These are phyloP conservation scores for Periophthalmus modestus DNA, from an alignment of 2,113 vertebrate species.

Conservation along the genomic window DNA sequence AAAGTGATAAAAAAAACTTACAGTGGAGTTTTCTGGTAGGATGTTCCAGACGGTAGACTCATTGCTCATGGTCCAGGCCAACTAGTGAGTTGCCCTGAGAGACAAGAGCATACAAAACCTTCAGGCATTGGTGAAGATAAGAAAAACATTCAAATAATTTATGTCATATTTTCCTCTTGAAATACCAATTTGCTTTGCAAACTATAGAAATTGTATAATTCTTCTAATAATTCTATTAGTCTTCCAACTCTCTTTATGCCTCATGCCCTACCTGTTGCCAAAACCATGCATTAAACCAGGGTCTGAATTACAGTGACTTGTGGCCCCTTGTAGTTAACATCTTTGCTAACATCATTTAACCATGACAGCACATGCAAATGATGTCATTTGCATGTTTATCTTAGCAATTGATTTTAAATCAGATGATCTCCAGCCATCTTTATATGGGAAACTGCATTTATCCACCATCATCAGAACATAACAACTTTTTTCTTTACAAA, in stretches of 20 bases:
- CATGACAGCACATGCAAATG: background rate
- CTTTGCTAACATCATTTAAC: background rate
- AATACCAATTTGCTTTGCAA: no score
- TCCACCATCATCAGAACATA: no score
- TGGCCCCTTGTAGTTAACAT: no score
- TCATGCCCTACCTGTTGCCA: background rate
- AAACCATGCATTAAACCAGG: background rate
- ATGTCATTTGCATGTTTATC: background rate
- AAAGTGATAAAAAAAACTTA: conserved; percentile 79
- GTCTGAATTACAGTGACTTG: background rate
- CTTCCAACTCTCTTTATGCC: no score
- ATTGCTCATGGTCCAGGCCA: conserved; percentile 90
- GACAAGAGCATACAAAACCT: conserved; percentile 44
- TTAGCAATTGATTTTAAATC: background rate
- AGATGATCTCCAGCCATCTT: background rate
- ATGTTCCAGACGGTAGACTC: conserved; percentile 89
- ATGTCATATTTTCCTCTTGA: background rate
- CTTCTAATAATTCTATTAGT: no score
- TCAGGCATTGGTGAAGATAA: conserved; percentile 45
- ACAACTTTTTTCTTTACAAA: background rate
- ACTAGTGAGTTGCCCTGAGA: conserved; percentile 77
- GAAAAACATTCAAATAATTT: background rate
- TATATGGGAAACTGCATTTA: no score
- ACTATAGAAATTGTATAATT: no score
- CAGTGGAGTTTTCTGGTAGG: conserved; percentile 84